Percentiles rank a stretch among this genome's conserved stretches.
These are phyloP conservation scores for Beroe ovata DNA, from an alignment of 37 sponge, comb jelly and placozoan species.

Conservation along the genomic window DNA sequence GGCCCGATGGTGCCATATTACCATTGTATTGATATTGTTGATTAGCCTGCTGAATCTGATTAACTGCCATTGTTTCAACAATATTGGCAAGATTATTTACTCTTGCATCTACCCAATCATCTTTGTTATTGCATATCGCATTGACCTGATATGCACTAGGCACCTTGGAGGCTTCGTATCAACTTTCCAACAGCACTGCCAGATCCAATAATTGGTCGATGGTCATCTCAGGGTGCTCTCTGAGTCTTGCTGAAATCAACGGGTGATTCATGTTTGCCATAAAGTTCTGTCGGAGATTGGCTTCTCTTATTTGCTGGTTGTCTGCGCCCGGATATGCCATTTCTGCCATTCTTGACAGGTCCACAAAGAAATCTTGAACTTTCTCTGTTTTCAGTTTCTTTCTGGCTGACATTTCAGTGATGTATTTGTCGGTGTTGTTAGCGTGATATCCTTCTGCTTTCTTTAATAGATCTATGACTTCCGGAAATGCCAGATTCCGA, in stretches of 20 bases:
- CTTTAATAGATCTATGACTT: neutral
- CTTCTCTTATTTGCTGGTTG: neutral
- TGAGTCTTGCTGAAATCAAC: neutral
- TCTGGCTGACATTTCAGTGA: neutral
- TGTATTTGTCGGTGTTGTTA: neutral
- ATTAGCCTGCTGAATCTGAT: neutral
- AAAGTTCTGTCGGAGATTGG: neutral
- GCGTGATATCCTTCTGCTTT: conserved; percentile 1
- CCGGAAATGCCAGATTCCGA: neutral
- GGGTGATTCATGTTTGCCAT: neutral
- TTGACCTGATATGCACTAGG: neutral
- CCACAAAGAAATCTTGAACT: neutral
- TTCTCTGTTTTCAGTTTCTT: neutral
- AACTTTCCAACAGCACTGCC: neutral
- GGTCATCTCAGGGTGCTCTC: neutral
- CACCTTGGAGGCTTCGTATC: neutral
- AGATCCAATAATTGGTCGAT: conserved; percentile 2
- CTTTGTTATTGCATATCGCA: neutral
- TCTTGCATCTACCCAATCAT: neutral
- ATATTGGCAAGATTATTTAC: neutral
- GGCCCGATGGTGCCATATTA: neutral
- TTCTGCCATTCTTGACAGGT: neutral
- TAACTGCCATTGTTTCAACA: neutral
- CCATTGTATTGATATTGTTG: neutral
- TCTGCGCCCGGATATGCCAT: neutral